Conservation (phyloP, 2,797 vertebrate genomes). For the Remorina albescens region DNA sequence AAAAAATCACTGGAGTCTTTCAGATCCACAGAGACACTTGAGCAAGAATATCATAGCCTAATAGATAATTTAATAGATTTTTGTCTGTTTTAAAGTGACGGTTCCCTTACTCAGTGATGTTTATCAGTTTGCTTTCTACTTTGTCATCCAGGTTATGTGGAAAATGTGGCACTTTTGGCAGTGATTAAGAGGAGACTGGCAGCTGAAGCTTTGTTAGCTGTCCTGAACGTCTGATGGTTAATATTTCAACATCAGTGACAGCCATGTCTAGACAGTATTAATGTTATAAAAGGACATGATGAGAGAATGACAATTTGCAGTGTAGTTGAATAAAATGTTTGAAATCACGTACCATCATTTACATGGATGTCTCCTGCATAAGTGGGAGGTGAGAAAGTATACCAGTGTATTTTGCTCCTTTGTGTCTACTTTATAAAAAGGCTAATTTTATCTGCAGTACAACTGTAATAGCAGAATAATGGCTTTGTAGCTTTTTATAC, state of each 20-base stretch:
- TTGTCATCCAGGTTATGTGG: slow-evolving; percentile 31
- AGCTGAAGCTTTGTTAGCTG: slow-evolving; percentile 51
- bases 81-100: slow-evolving; percentile 5
- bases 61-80: too few species aligned
- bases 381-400: slow-evolving; percentile 29
- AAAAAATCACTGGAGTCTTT: background rate
- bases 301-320: slow-evolving; percentile 15
- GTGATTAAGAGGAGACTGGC: slow-evolving; percentile 59
- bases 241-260: slow-evolving; percentile 35
- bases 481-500: background rate
- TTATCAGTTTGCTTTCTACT: slow-evolving; percentile 26
- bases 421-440: background rate
- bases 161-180: slow-evolving; percentile 56
- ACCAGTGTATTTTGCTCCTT: background rate
- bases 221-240: slow-evolving; percentile 40
- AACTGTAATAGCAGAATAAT: slow-evolving; percentile 4
- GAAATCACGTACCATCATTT: slow-evolving; percentile 15
- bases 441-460: background rate
- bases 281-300: slow-evolving; percentile 26
- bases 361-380: slow-evolving; percentile 3
- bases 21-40: background rate
- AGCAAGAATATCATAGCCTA: slow-evolving; percentile 4
- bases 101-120: slow-evolving; percentile 23
- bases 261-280: slow-evolving; percentile 41
- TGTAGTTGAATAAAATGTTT: background rate